Base-by-base conservation (phyloP, 2,888 invertebrate species). In the Euplagia quadripunctaria region DNA sequence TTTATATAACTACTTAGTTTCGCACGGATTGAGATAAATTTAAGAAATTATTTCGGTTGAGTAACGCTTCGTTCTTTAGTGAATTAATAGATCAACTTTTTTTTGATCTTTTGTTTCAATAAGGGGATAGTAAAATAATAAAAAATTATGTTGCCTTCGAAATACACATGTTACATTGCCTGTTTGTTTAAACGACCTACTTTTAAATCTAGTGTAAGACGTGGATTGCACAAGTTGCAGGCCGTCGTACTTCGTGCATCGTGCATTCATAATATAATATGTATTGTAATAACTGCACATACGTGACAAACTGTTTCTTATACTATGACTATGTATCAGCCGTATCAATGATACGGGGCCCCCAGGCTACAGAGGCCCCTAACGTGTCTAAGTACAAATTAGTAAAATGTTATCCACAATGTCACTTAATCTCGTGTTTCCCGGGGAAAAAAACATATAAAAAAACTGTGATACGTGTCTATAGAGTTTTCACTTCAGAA, bases 1-100 rank as follows among this genome's bases (percentile, higher is more conserved):
- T 84, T 83, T 79, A 85, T 83, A 81, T 82, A 85, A 82, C 80
- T 73, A 81, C 80, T 87, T 78, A 68, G 87, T 85, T 86, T 85
- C 76, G 84, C 85, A 85, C 86, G 86, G 85, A 75, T 85, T 75
- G 72, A 74, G 83, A 80, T 63, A 20, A 42, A 78, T 52, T 41
- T 64, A 71, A 73, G 77, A 78, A 77, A 64, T 72, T 17, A 66
- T 17, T 16, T 55, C 70, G 58, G 17, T 66, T 64, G 52, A 51
- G 20, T 49, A 68, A 71, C 51, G 17, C 58, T 14, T 16, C 58
- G 46, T 43, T 61, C 14, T 43, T 7, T 16, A 66, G 31, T 68
- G 43, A n/a, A 9, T 64, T 51, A 72, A 41, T 73, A 51, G 69
- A 73, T 58, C 31, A 55, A 16, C 14, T 64, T 43, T 68, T 72